phyloP scores from a whole-genome alignment of 1,140 invertebrate species.

The Drosophila tani region DNA sequence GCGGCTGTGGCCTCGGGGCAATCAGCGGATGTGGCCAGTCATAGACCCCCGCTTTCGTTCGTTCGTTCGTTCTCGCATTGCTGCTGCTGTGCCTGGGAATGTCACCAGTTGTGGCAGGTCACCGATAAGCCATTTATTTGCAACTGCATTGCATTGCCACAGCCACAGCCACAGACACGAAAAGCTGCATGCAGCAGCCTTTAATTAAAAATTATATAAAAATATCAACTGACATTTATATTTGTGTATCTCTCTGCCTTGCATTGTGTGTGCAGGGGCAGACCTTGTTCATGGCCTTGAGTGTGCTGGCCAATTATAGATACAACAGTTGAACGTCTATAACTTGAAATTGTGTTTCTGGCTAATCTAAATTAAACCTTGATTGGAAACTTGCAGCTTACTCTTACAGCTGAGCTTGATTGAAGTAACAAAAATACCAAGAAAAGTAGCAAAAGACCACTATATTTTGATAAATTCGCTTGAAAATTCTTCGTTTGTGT shows the following conservation, averaged over 20 bases:
- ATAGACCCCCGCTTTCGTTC: conserved; percentile 17
- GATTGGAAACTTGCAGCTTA: background rate
- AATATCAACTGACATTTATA: conserved; percentile 33
- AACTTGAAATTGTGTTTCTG: conserved; percentile 1
- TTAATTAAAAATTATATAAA: conserved; percentile 56
- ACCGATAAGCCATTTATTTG: conserved; percentile 54
- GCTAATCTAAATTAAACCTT: background rate
- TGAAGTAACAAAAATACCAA: no score
- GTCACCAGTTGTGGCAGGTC: conserved; percentile 51
- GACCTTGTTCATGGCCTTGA: conserved; percentile 39
- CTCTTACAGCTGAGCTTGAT: no score
- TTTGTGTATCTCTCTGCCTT: conserved; percentile 12
- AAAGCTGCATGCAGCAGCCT: conserved; percentile 26
- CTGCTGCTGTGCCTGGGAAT: conserved; percentile 22
- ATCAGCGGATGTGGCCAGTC: conserved; percentile 52
- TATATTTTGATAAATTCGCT: no score
- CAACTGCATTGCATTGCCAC: conserved; percentile 34
- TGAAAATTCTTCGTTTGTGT: background rate
- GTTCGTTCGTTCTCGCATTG: background rate
- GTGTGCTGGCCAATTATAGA: conserved; percentile 25
- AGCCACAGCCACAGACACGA: conserved; percentile 8
- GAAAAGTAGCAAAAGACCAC: no score
- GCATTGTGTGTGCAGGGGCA: conserved; percentile 23
- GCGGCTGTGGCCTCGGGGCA: conserved; percentile 27
- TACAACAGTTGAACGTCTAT: conserved; percentile 10